phyloP scores from a whole-genome alignment of 2,113 vertebrate genomes.

The Anhinga rufa region DNA sequence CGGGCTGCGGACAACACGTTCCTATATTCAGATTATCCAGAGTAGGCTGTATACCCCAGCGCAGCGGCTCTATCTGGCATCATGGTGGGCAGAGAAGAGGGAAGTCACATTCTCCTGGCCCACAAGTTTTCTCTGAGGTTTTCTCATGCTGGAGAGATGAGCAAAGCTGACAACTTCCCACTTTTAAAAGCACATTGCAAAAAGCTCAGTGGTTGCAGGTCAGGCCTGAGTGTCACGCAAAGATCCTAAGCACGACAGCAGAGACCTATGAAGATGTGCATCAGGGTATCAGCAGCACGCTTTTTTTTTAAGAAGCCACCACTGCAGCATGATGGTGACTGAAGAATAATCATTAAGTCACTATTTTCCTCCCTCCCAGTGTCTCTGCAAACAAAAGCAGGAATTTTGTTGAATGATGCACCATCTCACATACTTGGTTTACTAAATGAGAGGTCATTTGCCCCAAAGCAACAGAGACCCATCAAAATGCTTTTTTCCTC shows the following conservation, averaged over 20 bases:
- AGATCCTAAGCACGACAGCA: background rate
- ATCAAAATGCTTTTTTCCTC: background rate
- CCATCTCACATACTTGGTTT: background rate
- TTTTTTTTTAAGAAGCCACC: background rate
- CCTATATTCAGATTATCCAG: background rate
- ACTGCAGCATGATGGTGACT: background rate
- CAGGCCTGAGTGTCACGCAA: background rate
- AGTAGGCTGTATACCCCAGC: background rate
- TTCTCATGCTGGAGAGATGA: background rate
- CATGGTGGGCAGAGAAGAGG: background rate
- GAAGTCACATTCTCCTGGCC: background rate
- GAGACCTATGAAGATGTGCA: background rate
- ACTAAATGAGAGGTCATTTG: background rate
- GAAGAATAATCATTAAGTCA: background rate
- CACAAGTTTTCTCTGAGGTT: background rate
- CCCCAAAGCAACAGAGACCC: background rate
- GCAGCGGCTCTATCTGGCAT: background rate
- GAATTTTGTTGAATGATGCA: background rate
- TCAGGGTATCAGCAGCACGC: background rate
- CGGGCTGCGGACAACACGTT: rapidly evolving
- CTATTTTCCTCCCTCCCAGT: background rate
- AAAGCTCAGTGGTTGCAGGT: background rate
- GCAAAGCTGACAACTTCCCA: background rate
- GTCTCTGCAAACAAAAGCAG: background rate
- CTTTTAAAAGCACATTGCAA: background rate